These are phyloP conservation scores for cattle (Bos taurus) DNA, from an alignment of 2,113 vertebrate species.

Conservation along the genomic window ARS-UCD2.0 NC_037347.1:58098501-58099000, in stretches of 20 bases:
- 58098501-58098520: neutral
- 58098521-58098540: neutral
- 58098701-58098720: neutral
- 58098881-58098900: neutral
- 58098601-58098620: neutral
- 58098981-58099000: neutral
- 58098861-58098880: neutral
- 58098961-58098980: neutral
- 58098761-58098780: neutral
- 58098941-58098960: neutral
- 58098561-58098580: neutral
- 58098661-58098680: neutral
- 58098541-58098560: neutral
- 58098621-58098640: neutral
- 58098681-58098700: neutral
- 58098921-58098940: neutral
- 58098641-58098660: neutral
- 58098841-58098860: neutral
- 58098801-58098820: neutral
- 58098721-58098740: neutral
- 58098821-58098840: neutral
- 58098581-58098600: neutral
- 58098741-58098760: neutral
- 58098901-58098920: neutral
- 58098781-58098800: accelerated